Evolutionary conservation across 2,888 invertebrate species (phyloP), one percentile per base, ranked within the genome.

Genomic region (Apodemia duryi): DNA sequence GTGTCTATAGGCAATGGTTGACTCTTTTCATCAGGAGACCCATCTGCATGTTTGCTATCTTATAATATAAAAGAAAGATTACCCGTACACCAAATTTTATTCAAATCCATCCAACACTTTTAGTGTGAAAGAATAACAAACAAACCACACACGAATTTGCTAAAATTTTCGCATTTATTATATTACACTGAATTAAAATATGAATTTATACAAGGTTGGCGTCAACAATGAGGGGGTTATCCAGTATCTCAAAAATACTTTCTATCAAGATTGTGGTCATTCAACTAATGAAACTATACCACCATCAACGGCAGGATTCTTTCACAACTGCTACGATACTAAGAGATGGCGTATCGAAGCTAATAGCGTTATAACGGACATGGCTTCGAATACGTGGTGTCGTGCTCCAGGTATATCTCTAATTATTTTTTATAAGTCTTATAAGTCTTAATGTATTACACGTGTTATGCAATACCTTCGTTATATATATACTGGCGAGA

Each of bases 381-480:
- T 93, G 0, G 93, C 96, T 0, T 89, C 93, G 2, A 95, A 95
- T 72, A 96, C 96, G 0, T 95, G 93, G 76, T 94, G 95, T 72
- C 88, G 97, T 73, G 94, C 95, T 1, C 96, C 95, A 63, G 94
- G 95, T 93, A 79, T 3, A 38, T 29, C 13, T 28, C 3, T 9
- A 21, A n/a, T 57, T 3, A 2, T 11, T 43, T 43, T 43, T 43
- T 43, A 10, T 4, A 4, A 3, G 21, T 21, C 21, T 21, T 21
- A 21, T 21, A 21, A 21, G 21, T 21, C 21, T 21, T 21, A 21
- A 21, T 21, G 21, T 21, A 21, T 21, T 21, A 21, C 21, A 21
- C 21, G 21, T 21, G 21, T 21, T 21, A 21, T 21, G 21, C 21
- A 21, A 21, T 21, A 21, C 21, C 21, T 21, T 21, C 21, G 21